Conservation (phyloP, 1,140 invertebrate species). For the Mamestra configurata region DNA sequence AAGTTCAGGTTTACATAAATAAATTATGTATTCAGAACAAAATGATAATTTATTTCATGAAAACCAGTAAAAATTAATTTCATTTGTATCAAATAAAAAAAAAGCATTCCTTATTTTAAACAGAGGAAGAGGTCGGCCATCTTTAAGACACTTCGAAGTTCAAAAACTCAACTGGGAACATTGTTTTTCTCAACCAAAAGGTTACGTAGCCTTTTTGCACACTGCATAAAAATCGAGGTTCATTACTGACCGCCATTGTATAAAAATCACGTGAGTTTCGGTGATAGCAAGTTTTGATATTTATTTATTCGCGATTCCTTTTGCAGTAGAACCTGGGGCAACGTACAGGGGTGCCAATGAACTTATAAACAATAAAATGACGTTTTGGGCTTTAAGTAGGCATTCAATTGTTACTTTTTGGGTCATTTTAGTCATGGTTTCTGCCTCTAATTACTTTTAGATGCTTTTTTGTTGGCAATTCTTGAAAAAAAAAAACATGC, state of each 20-base stretch:
- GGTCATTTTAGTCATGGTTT: too few species aligned
- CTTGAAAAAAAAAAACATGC: too few species aligned
- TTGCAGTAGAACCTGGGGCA: background rate
- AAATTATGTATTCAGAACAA: slow-evolving; percentile 15
- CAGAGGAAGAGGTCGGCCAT: too few species aligned
- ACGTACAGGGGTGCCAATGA: background rate
- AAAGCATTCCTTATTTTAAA: too few species aligned
- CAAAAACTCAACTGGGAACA: background rate
- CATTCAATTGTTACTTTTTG: too few species aligned
- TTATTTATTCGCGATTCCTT: background rate
- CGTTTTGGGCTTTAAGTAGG: background rate
- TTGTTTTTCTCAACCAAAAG: background rate
- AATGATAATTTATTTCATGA: background rate
- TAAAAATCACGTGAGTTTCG: slow-evolving; percentile 4
- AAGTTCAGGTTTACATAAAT: background rate
- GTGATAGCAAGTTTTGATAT: background rate
- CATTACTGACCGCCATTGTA: background rate
- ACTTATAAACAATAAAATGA: background rate
- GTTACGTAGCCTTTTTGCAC: background rate
- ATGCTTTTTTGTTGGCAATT: too few species aligned
- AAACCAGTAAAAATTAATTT: too few species aligned
- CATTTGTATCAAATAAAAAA: too few species aligned
- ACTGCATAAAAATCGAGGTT: background rate
- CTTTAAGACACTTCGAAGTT: too few species aligned
- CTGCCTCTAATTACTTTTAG: too few species aligned